Conservation (phyloP, 2,888 invertebrate species). For the Endotricha flammealis region DNA sequence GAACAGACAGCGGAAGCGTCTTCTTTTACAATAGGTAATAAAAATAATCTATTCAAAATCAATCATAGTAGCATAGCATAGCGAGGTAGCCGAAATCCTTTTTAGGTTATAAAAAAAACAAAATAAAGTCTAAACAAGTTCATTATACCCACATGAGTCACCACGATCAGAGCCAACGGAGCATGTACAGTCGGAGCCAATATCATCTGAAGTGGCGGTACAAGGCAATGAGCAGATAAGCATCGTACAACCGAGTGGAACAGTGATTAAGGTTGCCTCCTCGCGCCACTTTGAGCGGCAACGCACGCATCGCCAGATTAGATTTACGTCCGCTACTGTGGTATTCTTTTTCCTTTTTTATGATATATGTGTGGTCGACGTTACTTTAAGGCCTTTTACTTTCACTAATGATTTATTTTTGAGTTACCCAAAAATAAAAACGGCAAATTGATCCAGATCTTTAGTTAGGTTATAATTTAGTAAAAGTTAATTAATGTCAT, state of each 20-base stretch:
- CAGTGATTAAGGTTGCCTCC: slow-evolving; percentile 46
- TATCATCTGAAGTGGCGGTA: slow-evolving; percentile 41
- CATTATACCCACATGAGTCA: slow-evolving; percentile 22
- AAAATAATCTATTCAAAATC: too few relatives aligned
- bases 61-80: too few relatives aligned
- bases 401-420: not conserved
- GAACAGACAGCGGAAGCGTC: too few relatives aligned
- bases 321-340: slow-evolving; percentile 39
- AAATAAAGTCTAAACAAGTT: slow-evolving; percentile 25
- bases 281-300: slow-evolving; percentile 15
- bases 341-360: slow-evolving; percentile 24
- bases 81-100: too few relatives aligned
- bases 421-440: too few relatives aligned
- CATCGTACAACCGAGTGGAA: slow-evolving; percentile 60
- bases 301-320: slow-evolving; percentile 35
- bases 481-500: too few relatives aligned
- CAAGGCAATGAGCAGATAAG: slow-evolving; percentile 40
- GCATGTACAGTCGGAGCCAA: slow-evolving; percentile 49
- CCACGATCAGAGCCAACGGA: slow-evolving; percentile 20
- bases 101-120: too few relatives aligned
- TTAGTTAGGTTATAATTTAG: too few relatives aligned
- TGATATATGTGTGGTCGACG: slow-evolving; percentile 28
- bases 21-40: too few relatives aligned
- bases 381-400: slow-evolving; percentile 21
- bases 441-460: too few relatives aligned